Evolutionary conservation across 1,140 invertebrate species (phyloP).

Genomic region (Wasmannia auropunctata): DNA sequence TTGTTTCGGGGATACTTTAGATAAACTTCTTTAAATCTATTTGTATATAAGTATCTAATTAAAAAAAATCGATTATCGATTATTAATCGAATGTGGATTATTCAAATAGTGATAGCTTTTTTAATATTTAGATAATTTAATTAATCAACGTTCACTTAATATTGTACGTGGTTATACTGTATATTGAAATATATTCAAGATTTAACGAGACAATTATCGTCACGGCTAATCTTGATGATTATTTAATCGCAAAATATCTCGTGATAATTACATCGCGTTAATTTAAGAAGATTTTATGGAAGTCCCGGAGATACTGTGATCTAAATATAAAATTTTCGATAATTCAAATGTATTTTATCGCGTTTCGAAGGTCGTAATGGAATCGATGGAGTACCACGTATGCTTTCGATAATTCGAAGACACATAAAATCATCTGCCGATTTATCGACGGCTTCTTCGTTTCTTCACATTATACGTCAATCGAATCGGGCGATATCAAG

Average conservation of each 20-base stretch:
- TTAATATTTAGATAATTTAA: not conserved
- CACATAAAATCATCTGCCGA: not conserved
- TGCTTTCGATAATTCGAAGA: slow-evolving; percentile 73
- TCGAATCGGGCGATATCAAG: not conserved
- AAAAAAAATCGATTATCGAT: not conserved
- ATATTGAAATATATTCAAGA: not conserved
- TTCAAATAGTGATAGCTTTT: not conserved
- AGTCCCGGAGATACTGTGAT: slow-evolving; percentile 1
- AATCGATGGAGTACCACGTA: slow-evolving; percentile 64
- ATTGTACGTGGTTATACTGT: not conserved
- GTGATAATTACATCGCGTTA: not conserved
- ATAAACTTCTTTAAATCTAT: not conserved
- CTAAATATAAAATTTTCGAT: slow-evolving; percentile 38
- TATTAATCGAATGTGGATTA: not conserved
- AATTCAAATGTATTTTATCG: slow-evolving; percentile 59
- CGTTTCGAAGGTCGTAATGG: slow-evolving; percentile 63
- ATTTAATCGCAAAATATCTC: slow-evolving; percentile 12
- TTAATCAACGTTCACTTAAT: not conserved
- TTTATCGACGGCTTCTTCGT: not conserved
- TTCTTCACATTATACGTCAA: not conserved
- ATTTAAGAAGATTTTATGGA: not conserved
- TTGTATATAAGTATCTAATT: not conserved
- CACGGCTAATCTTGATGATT: not conserved
- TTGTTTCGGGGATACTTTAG: not conserved
- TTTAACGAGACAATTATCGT: not conserved